Conservation (phyloP, 2,113 vertebrate species). For the Hydrolagus affinis region DNA sequence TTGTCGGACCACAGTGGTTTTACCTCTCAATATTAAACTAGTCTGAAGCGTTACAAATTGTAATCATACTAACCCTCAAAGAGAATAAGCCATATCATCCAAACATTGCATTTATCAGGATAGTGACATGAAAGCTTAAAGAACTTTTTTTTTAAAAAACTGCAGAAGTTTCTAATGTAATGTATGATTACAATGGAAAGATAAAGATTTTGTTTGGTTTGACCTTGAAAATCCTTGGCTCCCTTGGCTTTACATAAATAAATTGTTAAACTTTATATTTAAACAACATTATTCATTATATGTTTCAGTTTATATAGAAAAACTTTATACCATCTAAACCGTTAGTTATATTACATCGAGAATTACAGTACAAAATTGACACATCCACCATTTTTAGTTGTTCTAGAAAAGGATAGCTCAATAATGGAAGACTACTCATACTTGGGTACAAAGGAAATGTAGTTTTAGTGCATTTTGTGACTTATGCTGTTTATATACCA, state of each 20-base stretch:
- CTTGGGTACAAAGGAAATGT: too few relatives aligned
- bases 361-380: neutral
- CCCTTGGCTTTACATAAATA: neutral
- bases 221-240: conserved; percentile 1
- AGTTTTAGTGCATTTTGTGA: too few relatives aligned
- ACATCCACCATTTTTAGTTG: neutral
- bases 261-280: conserved; percentile 3
- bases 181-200: neutral
- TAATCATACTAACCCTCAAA: neutral
- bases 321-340: neutral
- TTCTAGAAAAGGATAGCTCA: neutral
- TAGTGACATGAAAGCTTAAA: neutral
- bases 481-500: too few relatives aligned
- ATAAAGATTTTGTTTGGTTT: neutral
- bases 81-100: neutral
- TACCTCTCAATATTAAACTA: too few relatives aligned
- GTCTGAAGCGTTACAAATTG: neutral
- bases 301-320: conserved; percentile 3
- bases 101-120: neutral
- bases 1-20: too few relatives aligned
- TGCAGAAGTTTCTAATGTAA: neutral
- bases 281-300: conserved; percentile 25
- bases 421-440: neutral
- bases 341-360: neutral
- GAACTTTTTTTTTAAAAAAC: neutral